These are phyloP conservation scores for Drosophila asahinai DNA, from an alignment of 1,140 invertebrate genomes.

Conservation along the genomic window DNA sequence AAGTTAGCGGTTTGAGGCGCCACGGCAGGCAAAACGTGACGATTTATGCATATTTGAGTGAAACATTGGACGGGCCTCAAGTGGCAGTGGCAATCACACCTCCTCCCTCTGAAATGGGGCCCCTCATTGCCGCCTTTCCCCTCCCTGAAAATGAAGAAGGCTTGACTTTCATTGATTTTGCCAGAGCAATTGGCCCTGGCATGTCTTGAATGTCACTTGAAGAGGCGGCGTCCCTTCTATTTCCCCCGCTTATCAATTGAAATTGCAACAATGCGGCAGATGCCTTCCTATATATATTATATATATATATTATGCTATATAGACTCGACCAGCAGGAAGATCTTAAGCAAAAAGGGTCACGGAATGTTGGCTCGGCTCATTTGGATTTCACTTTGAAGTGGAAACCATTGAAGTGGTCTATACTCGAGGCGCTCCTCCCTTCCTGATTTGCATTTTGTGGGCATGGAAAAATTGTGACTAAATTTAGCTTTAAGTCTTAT, in stretches of 20 bases:
- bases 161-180: slow-evolving; percentile 51
- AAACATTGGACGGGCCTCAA: slow-evolving; percentile 35
- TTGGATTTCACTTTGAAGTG: slow-evolving; percentile 69
- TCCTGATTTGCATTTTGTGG: slow-evolving; percentile 63
- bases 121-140: slow-evolving; percentile 1
- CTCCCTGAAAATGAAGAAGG: slow-evolving; percentile 18
- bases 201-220: slow-evolving; percentile 65
- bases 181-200: slow-evolving; percentile 37
- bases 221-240: slow-evolving; percentile 26
- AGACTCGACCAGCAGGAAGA: background rate
- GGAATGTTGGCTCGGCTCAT: slow-evolving; percentile 24
- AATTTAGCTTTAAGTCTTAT: slow-evolving; percentile 56
- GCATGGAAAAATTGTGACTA: slow-evolving; percentile 67
- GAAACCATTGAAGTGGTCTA: slow-evolving; percentile 76
- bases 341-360: slow-evolving; percentile 27
- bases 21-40: slow-evolving; percentile 42
- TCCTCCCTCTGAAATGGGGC: background rate
- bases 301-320: slow-evolving; percentile 12
- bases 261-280: slow-evolving; percentile 67
- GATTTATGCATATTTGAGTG: slow-evolving; percentile 48
- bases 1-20: slow-evolving; percentile 39
- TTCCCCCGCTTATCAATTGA: slow-evolving; percentile 60
- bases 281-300: slow-evolving; percentile 41
- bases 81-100: slow-evolving; percentile 22
- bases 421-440: slow-evolving; percentile 12